Evolutionary conservation across 2,797 vertebrate species (phyloP), one percentile per base, ranked within the genome.

Genomic region (Spinibarbus caldwelli): DNA sequence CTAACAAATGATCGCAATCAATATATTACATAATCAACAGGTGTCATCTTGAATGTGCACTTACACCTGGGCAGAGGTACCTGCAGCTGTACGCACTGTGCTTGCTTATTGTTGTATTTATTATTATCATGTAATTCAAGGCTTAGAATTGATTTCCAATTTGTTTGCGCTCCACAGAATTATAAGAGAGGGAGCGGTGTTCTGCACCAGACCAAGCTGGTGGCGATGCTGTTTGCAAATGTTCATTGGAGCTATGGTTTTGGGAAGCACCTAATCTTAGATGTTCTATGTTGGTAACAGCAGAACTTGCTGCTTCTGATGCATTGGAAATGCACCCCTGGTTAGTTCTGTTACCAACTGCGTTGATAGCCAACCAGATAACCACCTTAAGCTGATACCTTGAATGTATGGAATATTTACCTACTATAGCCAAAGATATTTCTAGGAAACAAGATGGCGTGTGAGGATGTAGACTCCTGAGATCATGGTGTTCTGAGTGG

Each of bases 1-100:
- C 31, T 52, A 52, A 80, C 62, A 49, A 34, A 80, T 52, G 78
- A 67, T 80, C 29, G 5, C 78, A 36, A 23, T 80, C 64, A 38
- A 49, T 80, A 52, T 17, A 80, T 68, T 67, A 47, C 77, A 26
- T 26, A 62, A 78, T 78, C n/a, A 21, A 78, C 77, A 78, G 57
- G 57, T 64, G 17, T 59, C 34, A 34, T 36, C 11, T 54, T 59
- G 21, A 78, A 78, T 26, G 75, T 41, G 52, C 34, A 26, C 75
- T 77, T 77, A 41, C 34, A 26, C 52, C 52, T 77, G 31, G 7
- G 34, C 19, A 38, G 66, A 38, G 66, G 10, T 52, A 41, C 23
- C 23, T 77, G 75, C 52, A 57, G 34, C 34, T 57, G 34, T 59
- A 77, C 2, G 0, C 34, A 1, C 34, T 59, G 52, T 59, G 34